Conservation (phyloP, 1,140 invertebrate species). For the Cecropterus lyciades region DNA sequence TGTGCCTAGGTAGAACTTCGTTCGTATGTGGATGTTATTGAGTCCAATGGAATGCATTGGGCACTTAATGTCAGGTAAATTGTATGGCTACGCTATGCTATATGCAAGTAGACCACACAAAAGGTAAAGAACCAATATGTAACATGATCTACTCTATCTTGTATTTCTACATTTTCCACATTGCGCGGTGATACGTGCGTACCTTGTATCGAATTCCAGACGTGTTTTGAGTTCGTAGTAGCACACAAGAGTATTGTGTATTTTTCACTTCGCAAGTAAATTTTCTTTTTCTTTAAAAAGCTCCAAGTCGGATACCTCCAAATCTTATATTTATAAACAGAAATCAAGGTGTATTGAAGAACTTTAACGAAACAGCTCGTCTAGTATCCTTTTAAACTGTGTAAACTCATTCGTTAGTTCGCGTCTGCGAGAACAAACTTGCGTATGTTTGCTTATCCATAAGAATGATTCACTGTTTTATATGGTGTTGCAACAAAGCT, state of each 20-base stretch:
- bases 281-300: background rate
- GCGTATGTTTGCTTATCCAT: constrained; percentile 9
- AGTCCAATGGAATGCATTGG: no score
- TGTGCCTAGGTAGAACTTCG: no score
- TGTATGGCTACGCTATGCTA: no score
- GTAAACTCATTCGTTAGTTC: constrained; percentile 1
- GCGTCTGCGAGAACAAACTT: constrained; percentile 4
- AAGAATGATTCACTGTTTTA: constrained; percentile 18
- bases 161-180: background rate
- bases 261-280: background rate
- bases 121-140: background rate
- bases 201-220: background rate
- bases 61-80: no score
- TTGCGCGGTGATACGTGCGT: background rate
- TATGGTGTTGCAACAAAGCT: constrained; percentile 9
- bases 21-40: no score
- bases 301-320: background rate
- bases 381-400: background rate
- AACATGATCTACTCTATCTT: background rate
- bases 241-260: constrained; percentile 1
- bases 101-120: no score
- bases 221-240: background rate
- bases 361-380: background rate
- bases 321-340: background rate
- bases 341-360: background rate